Percentiles rank a stretch among this genome's conserved stretches.
phyloP scores from a whole-genome alignment of 2,888 invertebrate species.

The Eugnorisma glareosa region DNA sequence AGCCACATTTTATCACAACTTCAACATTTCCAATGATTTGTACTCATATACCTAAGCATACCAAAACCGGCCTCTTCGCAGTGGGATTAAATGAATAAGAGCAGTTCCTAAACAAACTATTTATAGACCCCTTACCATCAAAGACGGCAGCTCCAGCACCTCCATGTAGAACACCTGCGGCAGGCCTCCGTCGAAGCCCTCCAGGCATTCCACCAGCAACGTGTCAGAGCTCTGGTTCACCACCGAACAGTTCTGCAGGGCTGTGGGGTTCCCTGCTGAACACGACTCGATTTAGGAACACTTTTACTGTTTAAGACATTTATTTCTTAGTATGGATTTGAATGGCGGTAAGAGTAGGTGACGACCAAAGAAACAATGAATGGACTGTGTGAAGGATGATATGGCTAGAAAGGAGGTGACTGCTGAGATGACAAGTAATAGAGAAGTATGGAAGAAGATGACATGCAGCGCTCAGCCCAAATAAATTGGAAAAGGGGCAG shows the following conservation, averaged over 20 bases:
- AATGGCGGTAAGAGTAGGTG: not conserved
- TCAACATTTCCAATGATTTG: not conserved
- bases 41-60: not conserved
- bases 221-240: constrained; percentile 93
- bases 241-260: constrained; percentile 95
- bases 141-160: constrained; percentile 93
- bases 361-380: not conserved
- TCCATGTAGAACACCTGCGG: constrained; percentile 96
- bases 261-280: constrained; percentile 94
- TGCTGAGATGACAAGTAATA: not conserved
- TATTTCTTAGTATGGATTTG: not conserved
- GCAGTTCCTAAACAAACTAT: not conserved
- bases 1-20: not conserved
- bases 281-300: constrained; percentile 48
- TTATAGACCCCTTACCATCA: constrained; percentile 78
- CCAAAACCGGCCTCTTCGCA: not conserved
- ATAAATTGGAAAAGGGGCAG: not conserved
- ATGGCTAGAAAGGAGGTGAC: not conserved
- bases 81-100: not conserved
- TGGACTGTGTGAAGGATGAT: not conserved
- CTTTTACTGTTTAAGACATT: not conserved
- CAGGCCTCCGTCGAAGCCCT: constrained; percentile 96
- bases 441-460: not conserved
- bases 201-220: constrained; percentile 94
- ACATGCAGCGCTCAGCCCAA: not conserved